These are phyloP conservation scores for Chelmon rostratus DNA, from an alignment of 2,797 vertebrate genomes.

Conservation along the genomic window DNA sequence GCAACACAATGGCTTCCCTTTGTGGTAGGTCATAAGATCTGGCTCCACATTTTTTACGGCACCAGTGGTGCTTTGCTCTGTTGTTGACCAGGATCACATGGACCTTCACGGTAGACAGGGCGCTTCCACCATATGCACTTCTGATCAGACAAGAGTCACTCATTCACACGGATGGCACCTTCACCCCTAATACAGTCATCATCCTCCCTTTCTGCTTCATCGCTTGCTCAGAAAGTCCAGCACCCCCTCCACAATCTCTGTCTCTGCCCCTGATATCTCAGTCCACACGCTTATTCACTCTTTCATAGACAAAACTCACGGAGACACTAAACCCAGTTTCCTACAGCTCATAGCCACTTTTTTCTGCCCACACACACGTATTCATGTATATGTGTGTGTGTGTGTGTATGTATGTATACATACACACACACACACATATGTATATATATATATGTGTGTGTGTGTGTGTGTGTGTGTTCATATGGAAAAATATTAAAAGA, in stretches of 20 bases:
- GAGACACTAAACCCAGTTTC: conserved; percentile 35
- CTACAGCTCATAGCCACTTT: conserved; percentile 57
- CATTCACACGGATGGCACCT: conserved; percentile 16
- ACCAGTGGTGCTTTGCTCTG: conserved; percentile 6
- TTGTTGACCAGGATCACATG: conserved; percentile 32
- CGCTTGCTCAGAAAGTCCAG: conserved; percentile 14
- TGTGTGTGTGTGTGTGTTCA: no score
- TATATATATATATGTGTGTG: no score
- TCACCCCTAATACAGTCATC: not conserved
- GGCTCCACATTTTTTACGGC: conserved; percentile 38
- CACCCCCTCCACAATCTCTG: not conserved
- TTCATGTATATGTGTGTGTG: no score
- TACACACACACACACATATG: no score
- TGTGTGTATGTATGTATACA: no score
- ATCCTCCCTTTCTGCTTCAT: conserved; percentile 6
- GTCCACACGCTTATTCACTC: conserved; percentile 27
- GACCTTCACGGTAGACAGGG: not conserved
- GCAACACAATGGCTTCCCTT: conserved; percentile 53
- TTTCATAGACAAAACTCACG: conserved; percentile 31
- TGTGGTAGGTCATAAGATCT: conserved; percentile 56
- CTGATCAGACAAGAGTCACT: conserved; percentile 35
- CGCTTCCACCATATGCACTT: conserved; percentile 13
- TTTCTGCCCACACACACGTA: conserved; percentile 48
- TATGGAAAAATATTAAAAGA: no score
- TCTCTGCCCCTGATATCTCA: not conserved